phyloP scores from a whole-genome alignment of 2,888 invertebrate genomes.

The Polydrusus pterygomalis region DNA sequence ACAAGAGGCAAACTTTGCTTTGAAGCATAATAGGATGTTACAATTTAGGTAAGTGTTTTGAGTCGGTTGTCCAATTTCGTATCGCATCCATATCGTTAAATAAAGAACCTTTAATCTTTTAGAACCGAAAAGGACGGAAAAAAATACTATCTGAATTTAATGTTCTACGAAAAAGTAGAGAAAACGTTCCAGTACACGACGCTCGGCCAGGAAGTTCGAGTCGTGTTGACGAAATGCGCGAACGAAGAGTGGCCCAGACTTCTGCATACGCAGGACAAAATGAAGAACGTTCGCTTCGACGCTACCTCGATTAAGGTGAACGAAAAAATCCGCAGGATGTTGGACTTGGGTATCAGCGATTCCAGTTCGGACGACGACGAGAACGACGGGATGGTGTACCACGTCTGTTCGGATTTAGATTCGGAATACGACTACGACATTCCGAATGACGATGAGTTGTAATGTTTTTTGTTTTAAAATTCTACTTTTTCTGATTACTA shows the following conservation, averaged over 20 bases:
- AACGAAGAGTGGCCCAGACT: slow-evolving; percentile 65
- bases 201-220: slow-evolving; percentile 62
- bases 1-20: slow-evolving; percentile 59
- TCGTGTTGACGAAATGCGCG: slow-evolving; percentile 63
- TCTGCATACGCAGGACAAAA: slow-evolving; percentile 59
- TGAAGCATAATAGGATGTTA: slow-evolving; percentile 63
- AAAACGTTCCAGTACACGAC: slow-evolving; percentile 60
- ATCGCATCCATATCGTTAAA: too few relatives aligned
- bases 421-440: slow-evolving; percentile 63
- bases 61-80: too few relatives aligned
- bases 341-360: slow-evolving; percentile 59
- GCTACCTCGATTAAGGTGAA: slow-evolving; percentile 58
- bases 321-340: slow-evolving; percentile 59
- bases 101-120: slow-evolving; percentile 52
- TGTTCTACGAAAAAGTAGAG: slow-evolving; percentile 63
- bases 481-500: too few relatives aligned
- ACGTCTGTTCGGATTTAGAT: slow-evolving; percentile 62
- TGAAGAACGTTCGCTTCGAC: slow-evolving; percentile 66
- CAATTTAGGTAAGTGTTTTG: slow-evolving; percentile 64
- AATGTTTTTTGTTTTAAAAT: too few relatives aligned
- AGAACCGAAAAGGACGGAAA: slow-evolving; percentile 61
- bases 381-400: slow-evolving; percentile 55
- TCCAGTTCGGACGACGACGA: slow-evolving; percentile 55
- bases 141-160: slow-evolving; percentile 63
- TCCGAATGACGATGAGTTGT: slow-evolving; percentile 52